Conservation (phyloP, 2,888 invertebrate species). For the Coenonympha arcania region DNA sequence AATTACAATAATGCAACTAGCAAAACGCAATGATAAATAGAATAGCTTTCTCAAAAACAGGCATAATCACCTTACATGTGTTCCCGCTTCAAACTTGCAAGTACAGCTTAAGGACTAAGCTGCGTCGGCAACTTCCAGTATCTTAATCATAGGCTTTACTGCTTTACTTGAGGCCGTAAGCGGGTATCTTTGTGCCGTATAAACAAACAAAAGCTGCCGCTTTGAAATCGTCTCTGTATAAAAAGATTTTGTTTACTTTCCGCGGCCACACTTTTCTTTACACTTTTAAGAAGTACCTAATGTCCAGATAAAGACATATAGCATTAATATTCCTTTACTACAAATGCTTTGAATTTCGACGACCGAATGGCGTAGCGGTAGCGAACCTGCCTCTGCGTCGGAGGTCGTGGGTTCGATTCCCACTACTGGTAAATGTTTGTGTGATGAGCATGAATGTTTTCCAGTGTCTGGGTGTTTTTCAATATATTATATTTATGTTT, state of each 20-base stretch:
- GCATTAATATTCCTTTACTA: too few relatives aligned
- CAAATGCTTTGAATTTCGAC: too few relatives aligned
- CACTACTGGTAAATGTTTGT: too few relatives aligned
- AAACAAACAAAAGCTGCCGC: not conserved
- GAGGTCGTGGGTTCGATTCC: too few relatives aligned
- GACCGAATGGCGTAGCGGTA: too few relatives aligned
- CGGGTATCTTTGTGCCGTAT: slow-evolving; percentile 1
- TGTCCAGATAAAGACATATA: too few relatives aligned
- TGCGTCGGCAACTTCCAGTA: slow-evolving; percentile 21
- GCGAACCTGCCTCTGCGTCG: too few relatives aligned
- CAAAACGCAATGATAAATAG: not conserved
- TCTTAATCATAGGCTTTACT: slow-evolving; percentile 22
- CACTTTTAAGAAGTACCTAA: too few relatives aligned
- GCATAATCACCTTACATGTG: slow-evolving; percentile 7
- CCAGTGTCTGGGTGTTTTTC: too few relatives aligned
- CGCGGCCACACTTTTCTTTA: not conserved
- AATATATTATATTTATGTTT: too few relatives aligned
- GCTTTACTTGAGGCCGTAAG: slow-evolving; percentile 13
- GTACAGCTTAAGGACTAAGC: slow-evolving; percentile 14
- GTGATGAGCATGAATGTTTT: too few relatives aligned
- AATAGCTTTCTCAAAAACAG: slow-evolving; percentile 7
- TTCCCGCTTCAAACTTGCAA: slow-evolving; percentile 4
- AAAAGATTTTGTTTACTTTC: not conserved
- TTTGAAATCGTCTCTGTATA: not conserved
- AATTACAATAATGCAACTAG: not conserved